Conservation (phyloP, 2,113 vertebrate species). For the Harpagus bidentatus region DNA sequence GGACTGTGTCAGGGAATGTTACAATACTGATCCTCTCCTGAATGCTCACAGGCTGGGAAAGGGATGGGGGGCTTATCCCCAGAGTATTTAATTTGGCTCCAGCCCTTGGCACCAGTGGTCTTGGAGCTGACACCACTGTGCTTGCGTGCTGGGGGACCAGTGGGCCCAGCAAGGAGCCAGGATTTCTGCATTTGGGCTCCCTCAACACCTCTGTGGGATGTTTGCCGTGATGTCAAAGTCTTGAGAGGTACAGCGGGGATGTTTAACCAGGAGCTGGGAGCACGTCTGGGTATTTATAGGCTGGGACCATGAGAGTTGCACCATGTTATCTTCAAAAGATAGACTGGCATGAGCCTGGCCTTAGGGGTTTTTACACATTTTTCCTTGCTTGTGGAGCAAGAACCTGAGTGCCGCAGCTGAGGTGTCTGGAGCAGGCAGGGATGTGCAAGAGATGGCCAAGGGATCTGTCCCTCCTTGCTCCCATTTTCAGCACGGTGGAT, state of each 20-base stretch:
- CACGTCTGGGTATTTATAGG: neutral
- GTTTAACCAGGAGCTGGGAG: neutral
- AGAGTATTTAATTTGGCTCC: neutral
- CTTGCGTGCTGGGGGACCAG: neutral
- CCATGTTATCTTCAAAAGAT: neutral
- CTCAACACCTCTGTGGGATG: neutral
- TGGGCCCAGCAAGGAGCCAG: neutral
- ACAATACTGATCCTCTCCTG: neutral
- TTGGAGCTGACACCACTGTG: neutral
- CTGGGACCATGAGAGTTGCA: neutral
- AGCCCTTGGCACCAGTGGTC: neutral
- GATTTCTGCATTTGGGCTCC: neutral
- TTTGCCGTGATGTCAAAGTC: neutral
- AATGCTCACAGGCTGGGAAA: neutral
- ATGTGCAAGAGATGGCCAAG: fast-evolving
- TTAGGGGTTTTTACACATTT: neutral
- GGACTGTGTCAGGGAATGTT: neutral
- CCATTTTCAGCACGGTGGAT: neutral
- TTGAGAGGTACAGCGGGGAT: neutral
- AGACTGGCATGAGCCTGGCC: neutral
- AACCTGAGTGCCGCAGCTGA: neutral
- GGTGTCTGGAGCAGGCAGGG: neutral
- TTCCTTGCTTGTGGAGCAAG: neutral
- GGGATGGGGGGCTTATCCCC: neutral
- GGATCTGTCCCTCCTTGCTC: neutral